Evolutionary conservation across 2,113 vertebrate species (phyloP).

Genomic region (Prolemur simus): DNA sequence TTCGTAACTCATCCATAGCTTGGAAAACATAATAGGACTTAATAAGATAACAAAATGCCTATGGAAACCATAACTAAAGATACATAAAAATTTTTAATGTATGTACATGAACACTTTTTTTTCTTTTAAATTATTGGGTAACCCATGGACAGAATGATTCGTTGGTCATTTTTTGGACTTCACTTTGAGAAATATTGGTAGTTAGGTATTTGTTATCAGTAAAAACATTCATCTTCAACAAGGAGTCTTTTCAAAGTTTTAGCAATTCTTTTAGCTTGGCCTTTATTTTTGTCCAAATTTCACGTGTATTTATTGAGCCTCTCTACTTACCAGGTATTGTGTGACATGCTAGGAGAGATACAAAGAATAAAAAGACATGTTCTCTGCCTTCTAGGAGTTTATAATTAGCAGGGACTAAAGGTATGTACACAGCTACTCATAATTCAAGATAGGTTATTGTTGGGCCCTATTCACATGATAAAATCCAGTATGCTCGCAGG

Average conservation of each 20-base stretch:
- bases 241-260: neutral
- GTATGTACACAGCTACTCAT: neutral
- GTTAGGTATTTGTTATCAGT: neutral
- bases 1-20: neutral
- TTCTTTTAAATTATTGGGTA: neutral
- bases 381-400: neutral
- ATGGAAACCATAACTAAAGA: slow-evolving; percentile 7
- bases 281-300: neutral
- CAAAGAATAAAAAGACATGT: neutral
- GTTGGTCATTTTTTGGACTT: neutral
- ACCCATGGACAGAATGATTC: neutral
- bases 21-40: neutral
- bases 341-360: neutral
- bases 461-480: neutral
- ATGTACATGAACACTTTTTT: neutral
- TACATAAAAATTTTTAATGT: neutral
- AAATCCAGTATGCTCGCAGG: neutral
- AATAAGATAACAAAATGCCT: neutral
- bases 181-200: neutral
- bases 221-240: neutral
- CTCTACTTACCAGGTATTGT: neutral
- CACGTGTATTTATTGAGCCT: neutral
- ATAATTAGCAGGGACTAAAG: neutral
- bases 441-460: neutral
- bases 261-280: neutral